Evolutionary conservation across 1,140 invertebrate species (phyloP).

Genomic region (Drosophila kanapiae): DNA sequence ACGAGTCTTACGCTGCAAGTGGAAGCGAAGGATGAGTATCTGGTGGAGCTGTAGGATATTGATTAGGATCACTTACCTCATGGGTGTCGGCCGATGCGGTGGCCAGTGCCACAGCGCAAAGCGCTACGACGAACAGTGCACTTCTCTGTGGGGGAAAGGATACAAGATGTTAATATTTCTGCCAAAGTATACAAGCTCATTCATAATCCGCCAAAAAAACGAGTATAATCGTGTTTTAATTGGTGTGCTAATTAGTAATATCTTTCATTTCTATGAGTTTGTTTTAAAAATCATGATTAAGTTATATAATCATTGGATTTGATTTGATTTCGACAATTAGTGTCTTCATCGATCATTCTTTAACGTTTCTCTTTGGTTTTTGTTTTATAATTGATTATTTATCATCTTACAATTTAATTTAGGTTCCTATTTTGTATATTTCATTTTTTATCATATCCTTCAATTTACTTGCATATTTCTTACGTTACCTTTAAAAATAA

Average conservation of each 20-base stretch:
- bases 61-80: constrained; percentile 62
- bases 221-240: background rate
- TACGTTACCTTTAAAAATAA: background rate
- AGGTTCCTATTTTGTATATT: background rate
- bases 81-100: constrained; percentile 69
- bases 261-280: too few species aligned
- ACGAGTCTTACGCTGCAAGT: constrained; percentile 70
- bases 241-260: too few species aligned
- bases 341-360: background rate
- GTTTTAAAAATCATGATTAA: background rate
- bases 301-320: too few species aligned
- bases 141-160: constrained; percentile 67
- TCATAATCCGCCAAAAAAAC: background rate
- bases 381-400: too few species aligned
- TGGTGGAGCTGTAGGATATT: background rate
- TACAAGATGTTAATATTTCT: background rate
- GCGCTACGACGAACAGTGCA: constrained; percentile 80
- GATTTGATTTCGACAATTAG: too few species aligned
- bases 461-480: background rate
- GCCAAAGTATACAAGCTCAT: background rate
- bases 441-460: background rate
- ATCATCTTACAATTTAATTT: too few species aligned
- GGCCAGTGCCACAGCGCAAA: constrained; percentile 79
- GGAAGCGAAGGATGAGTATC: background rate
- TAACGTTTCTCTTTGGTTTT: background rate